These are phyloP conservation scores for Molossus molossus DNA, from an alignment of 2,797 vertebrate genomes.

Conservation along the genomic window DNA sequence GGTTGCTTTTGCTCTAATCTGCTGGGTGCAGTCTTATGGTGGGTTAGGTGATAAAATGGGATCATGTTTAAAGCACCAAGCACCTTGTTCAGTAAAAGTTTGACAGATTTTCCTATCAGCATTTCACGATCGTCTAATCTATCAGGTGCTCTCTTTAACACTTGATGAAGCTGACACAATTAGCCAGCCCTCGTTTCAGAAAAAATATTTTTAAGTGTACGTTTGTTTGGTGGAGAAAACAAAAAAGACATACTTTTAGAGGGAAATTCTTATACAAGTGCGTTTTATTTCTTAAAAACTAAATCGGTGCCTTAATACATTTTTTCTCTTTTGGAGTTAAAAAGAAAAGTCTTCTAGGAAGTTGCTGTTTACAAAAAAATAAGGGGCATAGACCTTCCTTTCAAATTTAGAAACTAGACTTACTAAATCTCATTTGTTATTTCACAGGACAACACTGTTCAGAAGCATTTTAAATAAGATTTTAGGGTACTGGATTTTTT, in stretches of 20 bases:
- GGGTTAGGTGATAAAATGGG: background rate
- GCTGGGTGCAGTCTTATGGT: background rate
- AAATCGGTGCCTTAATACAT: background rate
- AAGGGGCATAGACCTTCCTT: background rate
- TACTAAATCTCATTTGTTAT: background rate
- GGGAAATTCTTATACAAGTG: conserved; percentile 1
- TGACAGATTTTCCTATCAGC: background rate
- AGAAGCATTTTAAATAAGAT: conserved; percentile 42
- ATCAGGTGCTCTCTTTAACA: background rate
- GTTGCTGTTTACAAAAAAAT: conserved; percentile 7
- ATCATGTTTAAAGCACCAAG: background rate
- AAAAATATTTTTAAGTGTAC: conserved; percentile 39
- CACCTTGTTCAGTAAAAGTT: background rate
- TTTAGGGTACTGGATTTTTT: background rate
- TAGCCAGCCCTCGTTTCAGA: background rate
- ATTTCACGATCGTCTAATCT: background rate
- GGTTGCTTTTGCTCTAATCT: background rate
- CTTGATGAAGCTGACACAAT: background rate
- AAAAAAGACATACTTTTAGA: background rate
- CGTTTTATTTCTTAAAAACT: conserved; percentile 52
- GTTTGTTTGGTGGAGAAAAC: background rate
- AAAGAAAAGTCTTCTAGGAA: background rate
- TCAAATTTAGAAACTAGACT: conserved; percentile 39
- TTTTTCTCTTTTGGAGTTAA: background rate
- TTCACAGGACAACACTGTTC: background rate